Conservation (phyloP, 2,797 vertebrate genomes). For the Florisuga fusca region DNA sequence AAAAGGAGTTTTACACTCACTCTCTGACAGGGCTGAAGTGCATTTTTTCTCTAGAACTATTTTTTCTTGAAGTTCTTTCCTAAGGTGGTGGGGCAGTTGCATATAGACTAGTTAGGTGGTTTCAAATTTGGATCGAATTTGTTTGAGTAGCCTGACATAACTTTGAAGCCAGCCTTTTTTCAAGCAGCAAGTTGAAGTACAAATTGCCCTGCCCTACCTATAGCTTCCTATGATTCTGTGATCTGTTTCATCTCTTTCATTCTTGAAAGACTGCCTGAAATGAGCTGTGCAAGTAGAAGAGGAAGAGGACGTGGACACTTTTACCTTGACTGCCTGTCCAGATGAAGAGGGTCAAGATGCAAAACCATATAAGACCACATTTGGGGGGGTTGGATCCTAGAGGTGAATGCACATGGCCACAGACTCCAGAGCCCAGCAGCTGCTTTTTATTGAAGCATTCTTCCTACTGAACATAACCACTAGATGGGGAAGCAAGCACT, state of each 20-base stretch:
- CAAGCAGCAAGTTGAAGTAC: not conserved
- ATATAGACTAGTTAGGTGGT: not conserved
- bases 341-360: not conserved
- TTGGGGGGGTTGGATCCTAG: not conserved
- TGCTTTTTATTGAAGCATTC: not conserved
- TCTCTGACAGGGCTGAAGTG: not conserved
- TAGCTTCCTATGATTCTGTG: not conserved
- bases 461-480: not conserved
- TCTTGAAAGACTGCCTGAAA: not conserved
- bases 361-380: not conserved
- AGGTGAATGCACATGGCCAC: not conserved
- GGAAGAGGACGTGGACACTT: not conserved
- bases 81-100: not conserved
- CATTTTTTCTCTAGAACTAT: not conserved
- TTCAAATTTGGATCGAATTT: not conserved
- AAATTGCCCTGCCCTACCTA: not conserved
- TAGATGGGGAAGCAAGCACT: slow-evolving; percentile 26
- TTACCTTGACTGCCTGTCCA: not conserved
- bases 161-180: not conserved
- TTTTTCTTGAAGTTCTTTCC: not conserved
- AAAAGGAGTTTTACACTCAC: not conserved
- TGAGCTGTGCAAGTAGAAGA: not conserved
- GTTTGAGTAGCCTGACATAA: not conserved
- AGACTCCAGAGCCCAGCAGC: not conserved
- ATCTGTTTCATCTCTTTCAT: not conserved